Evolutionary conservation across 2,113 vertebrate species (phyloP).

Genomic region (Lepus europaeus): DNA sequence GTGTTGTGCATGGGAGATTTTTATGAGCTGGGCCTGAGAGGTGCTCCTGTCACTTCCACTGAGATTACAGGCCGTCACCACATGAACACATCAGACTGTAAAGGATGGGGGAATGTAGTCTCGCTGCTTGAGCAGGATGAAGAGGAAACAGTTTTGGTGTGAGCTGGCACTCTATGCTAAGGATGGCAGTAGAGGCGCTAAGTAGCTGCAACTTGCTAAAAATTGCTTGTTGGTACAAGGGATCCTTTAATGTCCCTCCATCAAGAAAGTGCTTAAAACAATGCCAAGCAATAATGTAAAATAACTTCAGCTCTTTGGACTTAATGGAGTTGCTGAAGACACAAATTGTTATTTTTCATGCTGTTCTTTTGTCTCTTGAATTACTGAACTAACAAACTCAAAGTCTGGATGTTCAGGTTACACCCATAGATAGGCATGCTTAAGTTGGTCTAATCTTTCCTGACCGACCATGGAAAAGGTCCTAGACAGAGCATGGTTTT

Average conservation of each 20-base stretch:
- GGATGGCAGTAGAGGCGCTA: not conserved
- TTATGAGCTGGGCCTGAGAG: not conserved
- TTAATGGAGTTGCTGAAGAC: not conserved
- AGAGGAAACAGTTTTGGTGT: not conserved
- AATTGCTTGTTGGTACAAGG: not conserved
- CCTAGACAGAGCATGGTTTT: not conserved
- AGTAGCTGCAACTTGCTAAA: not conserved
- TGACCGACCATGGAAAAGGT: not conserved
- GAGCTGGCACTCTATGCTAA: not conserved
- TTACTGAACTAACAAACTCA: constrained; percentile 36
- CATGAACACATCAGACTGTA: not conserved
- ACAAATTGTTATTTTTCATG: not conserved
- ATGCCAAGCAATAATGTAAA: constrained; percentile 17
- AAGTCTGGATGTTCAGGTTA: not conserved
- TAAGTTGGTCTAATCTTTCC: not conserved
- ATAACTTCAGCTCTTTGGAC: not conserved
- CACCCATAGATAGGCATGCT: not conserved
- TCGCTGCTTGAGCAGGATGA: not conserved
- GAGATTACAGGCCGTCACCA: not conserved
- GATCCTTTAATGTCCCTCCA: not conserved
- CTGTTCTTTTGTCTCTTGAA: constrained; percentile 20
- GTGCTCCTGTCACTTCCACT: not conserved
- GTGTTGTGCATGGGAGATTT: not conserved
- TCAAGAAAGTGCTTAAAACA: constrained; percentile 46
- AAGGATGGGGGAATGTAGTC: not conserved